Percentiles rank a stretch among this genome's conserved stretches.
These are phyloP conservation scores for Elmis aenea DNA, from an alignment of 2,888 invertebrate species.

Conservation along the genomic window DNA sequence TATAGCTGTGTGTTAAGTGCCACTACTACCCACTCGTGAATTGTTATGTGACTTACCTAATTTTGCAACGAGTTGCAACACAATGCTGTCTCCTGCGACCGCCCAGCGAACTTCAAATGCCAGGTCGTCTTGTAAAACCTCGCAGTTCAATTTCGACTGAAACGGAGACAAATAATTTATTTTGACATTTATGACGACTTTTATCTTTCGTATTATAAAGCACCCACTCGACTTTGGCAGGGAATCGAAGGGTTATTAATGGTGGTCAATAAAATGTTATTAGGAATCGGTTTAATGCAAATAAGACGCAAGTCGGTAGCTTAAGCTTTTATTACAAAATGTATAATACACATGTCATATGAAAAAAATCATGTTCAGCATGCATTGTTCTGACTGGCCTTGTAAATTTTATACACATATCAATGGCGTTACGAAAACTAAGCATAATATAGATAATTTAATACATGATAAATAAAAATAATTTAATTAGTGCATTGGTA, in stretches of 20 bases:
- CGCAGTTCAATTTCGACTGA: constrained; percentile 93
- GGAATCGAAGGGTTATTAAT: no score
- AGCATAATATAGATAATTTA: constrained; percentile 1
- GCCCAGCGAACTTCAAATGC: constrained; percentile 93
- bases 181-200: background rate
- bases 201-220: no score
- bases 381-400: no score
- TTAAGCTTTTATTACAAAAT: constrained; percentile 14
- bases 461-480: no score
- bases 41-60: constrained; percentile 62
- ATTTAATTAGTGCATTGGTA: no score
- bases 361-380: constrained; percentile 11
- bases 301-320: no score
- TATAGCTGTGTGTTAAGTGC: no score
- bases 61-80: constrained; percentile 85
- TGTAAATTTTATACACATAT: constrained; percentile 11
- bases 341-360: constrained; percentile 9
- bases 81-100: constrained; percentile 88
- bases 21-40: constrained; percentile 1
- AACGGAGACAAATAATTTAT: constrained; percentile 30
- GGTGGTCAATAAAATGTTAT: no score
- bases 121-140: constrained; percentile 80
- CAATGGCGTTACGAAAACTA: background rate
- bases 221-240: no score
- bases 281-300: no score